Evolutionary conservation across 2,113 vertebrate species (phyloP).

Genomic region (Glaucidium brasilianum): DNA sequence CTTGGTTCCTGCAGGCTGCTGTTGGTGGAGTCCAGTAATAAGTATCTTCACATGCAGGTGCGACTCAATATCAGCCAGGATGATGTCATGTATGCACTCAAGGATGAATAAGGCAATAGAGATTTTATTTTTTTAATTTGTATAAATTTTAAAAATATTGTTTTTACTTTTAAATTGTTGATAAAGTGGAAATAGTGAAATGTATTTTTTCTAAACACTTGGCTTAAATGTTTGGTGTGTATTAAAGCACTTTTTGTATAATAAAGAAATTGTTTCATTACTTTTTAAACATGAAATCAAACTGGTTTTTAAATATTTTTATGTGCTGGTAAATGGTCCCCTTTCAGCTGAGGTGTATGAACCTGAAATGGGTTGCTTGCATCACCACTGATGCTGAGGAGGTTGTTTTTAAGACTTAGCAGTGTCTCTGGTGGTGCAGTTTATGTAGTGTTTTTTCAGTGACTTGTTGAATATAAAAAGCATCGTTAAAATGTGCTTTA

Average conservation of each 20-base stretch:
- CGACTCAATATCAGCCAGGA: slow-evolving; percentile 92
- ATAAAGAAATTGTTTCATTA: neutral
- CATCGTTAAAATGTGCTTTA: neutral
- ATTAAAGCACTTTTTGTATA: neutral
- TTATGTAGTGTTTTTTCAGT: neutral
- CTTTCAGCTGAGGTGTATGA: neutral
- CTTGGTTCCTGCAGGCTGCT: slow-evolving; percentile 87
- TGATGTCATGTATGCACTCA: slow-evolving; percentile 87
- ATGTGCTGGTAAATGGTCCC: neutral
- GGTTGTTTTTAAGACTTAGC: neutral
- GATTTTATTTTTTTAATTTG: neutral
- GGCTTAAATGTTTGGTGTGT: neutral
- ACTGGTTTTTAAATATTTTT: neutral
- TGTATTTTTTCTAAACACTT: neutral
- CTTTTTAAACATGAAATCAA: neutral
- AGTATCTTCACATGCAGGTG: slow-evolving; percentile 84
- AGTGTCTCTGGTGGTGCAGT: neutral
- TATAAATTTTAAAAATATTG: slow-evolving; percentile 12
- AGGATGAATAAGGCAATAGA: slow-evolving; percentile 69
- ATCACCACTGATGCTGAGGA: rapidly evolving
- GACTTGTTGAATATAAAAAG: neutral
- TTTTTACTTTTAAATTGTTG: neutral
- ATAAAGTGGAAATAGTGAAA: neutral
- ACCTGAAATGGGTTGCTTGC: neutral
- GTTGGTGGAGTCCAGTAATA: slow-evolving; percentile 81